Percentiles rank a stretch among this genome's conserved stretches.
phyloP scores from a whole-genome alignment of 2,113 vertebrate genomes.

The Cariama cristata region DNA sequence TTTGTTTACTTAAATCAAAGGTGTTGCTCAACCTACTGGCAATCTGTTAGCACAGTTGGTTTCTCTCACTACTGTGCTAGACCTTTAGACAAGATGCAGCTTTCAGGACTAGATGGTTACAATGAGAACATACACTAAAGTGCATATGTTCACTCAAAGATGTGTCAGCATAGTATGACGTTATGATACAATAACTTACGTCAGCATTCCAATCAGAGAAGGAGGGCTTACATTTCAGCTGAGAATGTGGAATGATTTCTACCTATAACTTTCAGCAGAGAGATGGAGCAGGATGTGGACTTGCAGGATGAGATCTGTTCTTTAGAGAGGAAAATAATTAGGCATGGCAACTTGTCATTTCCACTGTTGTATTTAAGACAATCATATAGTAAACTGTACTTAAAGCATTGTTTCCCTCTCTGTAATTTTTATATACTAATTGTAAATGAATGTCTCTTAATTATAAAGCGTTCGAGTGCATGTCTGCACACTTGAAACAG shows the following conservation, averaged over 20 bases:
- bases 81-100: background rate
- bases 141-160: background rate
- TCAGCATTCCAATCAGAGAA: background rate
- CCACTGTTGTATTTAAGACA: background rate
- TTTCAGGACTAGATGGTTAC: background rate
- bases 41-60: background rate
- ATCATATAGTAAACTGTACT: background rate
- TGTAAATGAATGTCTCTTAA: background rate
- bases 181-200: background rate
- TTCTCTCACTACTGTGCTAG: background rate
- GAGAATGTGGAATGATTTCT: background rate
- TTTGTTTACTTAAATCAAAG: background rate
- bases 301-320: background rate
- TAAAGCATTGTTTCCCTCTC: background rate
- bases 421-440: constrained; percentile 8
- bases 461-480: background rate
- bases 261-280: background rate
- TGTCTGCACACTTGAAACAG: background rate
- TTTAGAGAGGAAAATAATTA: background rate
- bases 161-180: background rate
- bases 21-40: background rate
- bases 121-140: background rate
- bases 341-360: background rate
- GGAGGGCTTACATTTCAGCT: background rate
- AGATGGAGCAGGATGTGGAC: background rate